These are phyloP conservation scores for Reticulitermes speratus DNA, from an alignment of 1,140 invertebrate genomes.

Conservation along the genomic window DNA sequence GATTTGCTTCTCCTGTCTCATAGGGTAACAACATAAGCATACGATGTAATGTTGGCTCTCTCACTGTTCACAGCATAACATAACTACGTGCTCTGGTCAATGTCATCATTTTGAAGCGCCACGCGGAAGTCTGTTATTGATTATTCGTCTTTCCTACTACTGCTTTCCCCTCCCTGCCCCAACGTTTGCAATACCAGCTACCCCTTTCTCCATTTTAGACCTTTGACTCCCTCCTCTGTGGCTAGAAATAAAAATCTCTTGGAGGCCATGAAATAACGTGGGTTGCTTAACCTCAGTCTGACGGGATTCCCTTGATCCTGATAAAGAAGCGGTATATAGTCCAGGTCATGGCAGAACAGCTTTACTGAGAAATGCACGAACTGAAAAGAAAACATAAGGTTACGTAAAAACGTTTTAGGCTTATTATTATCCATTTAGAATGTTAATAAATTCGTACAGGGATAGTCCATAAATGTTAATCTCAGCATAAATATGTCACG, in stretches of 20 bases:
- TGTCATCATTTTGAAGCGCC: conserved; percentile 9
- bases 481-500: too few species aligned
- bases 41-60: neutral
- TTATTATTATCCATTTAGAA: neutral
- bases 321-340: neutral
- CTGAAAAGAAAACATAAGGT: neutral
- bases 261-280: neutral
- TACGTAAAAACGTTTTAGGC: neutral
- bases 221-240: neutral
- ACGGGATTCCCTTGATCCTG: neutral
- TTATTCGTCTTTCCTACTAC: neutral
- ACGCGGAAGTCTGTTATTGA: neutral
- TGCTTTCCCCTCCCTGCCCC: neutral
- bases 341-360: neutral
- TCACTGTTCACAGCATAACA: neutral
- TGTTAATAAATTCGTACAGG: too few species aligned
- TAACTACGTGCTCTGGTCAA: neutral
- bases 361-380: neutral
- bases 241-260: neutral
- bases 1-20: too few species aligned
- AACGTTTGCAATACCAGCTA: conserved; percentile 15
- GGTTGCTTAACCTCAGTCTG: neutral
- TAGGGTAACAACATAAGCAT: neutral
- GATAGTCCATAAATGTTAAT: too few species aligned
- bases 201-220: conserved; percentile 9